phyloP scores from a whole-genome alignment of 2,888 invertebrate genomes.

The Caenorhabditis sp. region DNA sequence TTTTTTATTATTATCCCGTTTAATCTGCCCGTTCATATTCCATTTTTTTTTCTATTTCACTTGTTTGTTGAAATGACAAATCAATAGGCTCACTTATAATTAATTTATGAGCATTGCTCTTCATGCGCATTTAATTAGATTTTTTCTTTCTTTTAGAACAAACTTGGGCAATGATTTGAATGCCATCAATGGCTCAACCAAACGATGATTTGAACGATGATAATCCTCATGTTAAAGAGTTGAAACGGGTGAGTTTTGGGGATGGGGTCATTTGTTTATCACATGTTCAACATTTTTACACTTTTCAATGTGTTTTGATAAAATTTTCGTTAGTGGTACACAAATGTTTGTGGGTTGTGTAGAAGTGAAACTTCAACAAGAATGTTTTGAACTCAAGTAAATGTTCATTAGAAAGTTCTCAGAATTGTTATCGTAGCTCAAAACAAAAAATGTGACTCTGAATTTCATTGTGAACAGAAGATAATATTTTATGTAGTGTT shows the following conservation, averaged over 20 bases:
- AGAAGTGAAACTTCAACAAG: not conserved
- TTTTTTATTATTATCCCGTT: not conserved
- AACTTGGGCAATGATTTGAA: conserved; percentile 37
- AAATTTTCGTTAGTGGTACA: no score
- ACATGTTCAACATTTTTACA: no score
- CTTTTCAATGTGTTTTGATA: no score
- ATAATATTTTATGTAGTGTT: no score
- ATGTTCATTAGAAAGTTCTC: no score
- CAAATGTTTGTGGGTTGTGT: no score
- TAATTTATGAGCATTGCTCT: conserved; percentile 5
- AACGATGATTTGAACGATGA: conserved; percentile 55
- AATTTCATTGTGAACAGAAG: no score
- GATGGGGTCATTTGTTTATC: not conserved
- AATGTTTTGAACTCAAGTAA: not conserved
- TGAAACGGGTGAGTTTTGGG: conserved; percentile 43
- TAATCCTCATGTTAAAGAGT: conserved; percentile 58
- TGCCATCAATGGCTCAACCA: conserved; percentile 42
- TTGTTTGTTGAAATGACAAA: not conserved
- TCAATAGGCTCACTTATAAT: not conserved
- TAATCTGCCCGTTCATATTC: not conserved
- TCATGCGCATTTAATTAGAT: conserved; percentile 11
- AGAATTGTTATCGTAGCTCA: no score
- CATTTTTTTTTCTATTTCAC: not conserved
- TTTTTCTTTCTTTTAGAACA: not conserved
- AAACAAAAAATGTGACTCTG: no score